Conservation (phyloP, 1,140 invertebrate species). For the Papilio dardanus region DNA sequence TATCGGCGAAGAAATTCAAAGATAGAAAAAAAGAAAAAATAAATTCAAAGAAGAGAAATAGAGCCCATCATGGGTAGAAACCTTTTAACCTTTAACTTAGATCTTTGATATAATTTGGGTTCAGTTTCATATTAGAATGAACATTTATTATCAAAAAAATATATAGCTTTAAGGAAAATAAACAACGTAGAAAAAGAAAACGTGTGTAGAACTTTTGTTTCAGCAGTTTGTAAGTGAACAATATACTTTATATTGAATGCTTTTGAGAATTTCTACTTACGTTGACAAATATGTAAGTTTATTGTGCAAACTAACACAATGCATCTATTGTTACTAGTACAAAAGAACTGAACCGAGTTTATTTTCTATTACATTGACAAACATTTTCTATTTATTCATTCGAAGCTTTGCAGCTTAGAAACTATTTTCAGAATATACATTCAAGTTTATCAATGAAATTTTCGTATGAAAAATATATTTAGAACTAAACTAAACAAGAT, state of each 20-base stretch:
- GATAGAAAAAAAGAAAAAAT: too few species aligned
- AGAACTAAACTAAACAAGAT: background rate
- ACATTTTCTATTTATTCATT: constrained; percentile 9
- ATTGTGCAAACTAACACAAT: constrained; percentile 6
- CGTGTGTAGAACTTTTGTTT: background rate
- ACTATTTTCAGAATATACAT: background rate
- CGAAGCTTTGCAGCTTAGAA: constrained; percentile 3
- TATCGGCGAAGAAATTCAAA: too few species aligned
- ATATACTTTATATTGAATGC: background rate
- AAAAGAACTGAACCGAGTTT: constrained; percentile 8
- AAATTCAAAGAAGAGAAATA: too few species aligned
- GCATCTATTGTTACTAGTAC: background rate
- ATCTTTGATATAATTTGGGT: too few species aligned
- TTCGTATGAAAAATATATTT: background rate
- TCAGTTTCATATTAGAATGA: too few species aligned
- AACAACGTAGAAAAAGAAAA: background rate
- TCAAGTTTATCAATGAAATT: background rate
- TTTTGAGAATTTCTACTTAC: background rate
- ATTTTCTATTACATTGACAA: constrained; percentile 23
- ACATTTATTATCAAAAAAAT: too few species aligned
- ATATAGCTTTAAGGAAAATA: background rate
- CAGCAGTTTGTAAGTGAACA: background rate
- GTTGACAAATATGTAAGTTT: constrained; percentile 1
- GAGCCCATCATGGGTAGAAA: too few species aligned
- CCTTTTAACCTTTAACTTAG: too few species aligned